Evolutionary conservation across 2,113 vertebrate genomes (phyloP).

Genomic region (Gymnocephalus cernua): DNA sequence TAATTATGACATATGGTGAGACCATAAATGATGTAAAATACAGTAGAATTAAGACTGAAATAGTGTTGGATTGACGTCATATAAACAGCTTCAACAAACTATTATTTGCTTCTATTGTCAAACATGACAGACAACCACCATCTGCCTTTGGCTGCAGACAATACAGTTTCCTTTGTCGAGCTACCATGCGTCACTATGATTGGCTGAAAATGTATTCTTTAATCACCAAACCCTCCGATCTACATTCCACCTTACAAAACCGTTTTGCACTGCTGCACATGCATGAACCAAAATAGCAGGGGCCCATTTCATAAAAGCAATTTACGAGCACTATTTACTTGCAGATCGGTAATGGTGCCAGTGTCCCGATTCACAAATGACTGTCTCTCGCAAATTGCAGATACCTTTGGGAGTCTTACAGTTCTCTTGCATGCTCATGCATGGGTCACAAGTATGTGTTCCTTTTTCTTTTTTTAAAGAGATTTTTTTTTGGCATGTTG

Average conservation of each 20-base stretch:
- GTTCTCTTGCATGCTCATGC: neutral
- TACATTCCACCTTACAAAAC: neutral
- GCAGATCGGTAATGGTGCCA: neutral
- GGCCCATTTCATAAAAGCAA: slow-evolving; percentile 1
- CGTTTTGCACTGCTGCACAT: neutral
- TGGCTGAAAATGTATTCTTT: neutral
- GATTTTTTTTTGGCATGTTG: no score
- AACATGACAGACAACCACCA: slow-evolving; percentile 6
- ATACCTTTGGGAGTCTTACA: neutral
- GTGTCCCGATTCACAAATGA: slow-evolving; percentile 10
- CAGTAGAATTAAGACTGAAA: neutral
- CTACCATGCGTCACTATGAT: neutral
- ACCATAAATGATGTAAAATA: neutral
- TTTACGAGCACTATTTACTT: slow-evolving; percentile 8
- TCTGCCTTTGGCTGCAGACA: neutral
- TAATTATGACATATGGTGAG: neutral
- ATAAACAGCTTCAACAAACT: neutral
- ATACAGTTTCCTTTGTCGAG: neutral
- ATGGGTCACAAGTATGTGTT: neutral
- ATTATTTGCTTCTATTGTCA: neutral
- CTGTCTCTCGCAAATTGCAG: neutral
- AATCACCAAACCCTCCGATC: neutral
- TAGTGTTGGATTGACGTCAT: neutral
- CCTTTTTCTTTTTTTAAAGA: no score
- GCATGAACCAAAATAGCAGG: neutral